A percentile compares a stretch with the other conserved stretches of the same genome.
phyloP scores from a whole-genome alignment of 2,888 invertebrate genomes.

The Sturmia bella region DNA sequence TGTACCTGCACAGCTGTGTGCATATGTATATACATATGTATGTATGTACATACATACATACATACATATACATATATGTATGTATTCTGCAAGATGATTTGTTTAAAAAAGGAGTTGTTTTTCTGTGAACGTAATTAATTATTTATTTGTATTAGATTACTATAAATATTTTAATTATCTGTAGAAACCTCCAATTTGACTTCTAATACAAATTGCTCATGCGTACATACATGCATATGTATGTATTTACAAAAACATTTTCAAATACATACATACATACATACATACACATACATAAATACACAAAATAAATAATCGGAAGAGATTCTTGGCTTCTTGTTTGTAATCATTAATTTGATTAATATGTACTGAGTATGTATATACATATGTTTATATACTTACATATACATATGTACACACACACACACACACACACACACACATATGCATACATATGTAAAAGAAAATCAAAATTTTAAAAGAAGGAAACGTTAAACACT shows the following conservation, averaged over 20 bases:
- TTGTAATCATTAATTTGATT: too few relatives aligned
- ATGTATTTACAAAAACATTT: slow-evolving; percentile 28
- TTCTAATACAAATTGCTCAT: slow-evolving; percentile 31
- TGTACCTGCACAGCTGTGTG: neutral
- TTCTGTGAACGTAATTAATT: too few relatives aligned
- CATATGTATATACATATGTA: slow-evolving; percentile 1
- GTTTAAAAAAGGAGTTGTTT: neutral
- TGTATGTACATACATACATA: neutral
- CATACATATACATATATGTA: slow-evolving; percentile 5
- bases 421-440: too few relatives aligned
- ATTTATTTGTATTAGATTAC: neutral
- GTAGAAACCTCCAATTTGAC: slow-evolving; percentile 50
- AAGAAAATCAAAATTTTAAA: too few relatives aligned
- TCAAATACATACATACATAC: neutral
- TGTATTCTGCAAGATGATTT: neutral
- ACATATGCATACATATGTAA: too few relatives aligned
- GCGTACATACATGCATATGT: slow-evolving; percentile 9
- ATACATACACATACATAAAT: neutral
- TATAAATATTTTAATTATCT: slow-evolving; percentile 9
- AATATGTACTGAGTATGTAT: too few relatives aligned
- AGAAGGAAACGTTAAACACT: too few relatives aligned
- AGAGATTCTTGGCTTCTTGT: neutral
- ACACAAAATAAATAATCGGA: neutral
- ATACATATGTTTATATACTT: too few relatives aligned
- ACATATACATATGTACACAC: too few relatives aligned